Evolutionary conservation across 2,888 invertebrate genomes (phyloP), one percentile per base, ranked within the genome.

Genomic region (Epistrophella euchroma): DNA sequence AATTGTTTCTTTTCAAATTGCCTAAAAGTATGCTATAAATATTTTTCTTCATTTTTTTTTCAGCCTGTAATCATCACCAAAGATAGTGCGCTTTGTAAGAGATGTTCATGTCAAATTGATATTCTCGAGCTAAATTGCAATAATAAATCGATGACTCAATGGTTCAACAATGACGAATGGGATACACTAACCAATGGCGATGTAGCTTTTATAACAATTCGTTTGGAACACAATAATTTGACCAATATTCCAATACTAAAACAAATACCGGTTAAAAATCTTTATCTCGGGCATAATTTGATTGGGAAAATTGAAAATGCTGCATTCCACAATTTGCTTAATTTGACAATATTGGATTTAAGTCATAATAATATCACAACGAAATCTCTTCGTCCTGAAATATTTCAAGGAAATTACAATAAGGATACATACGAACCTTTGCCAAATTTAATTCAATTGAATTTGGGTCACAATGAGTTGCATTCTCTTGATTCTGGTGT

Each of bases 401-500:
- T 94, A 11, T 97, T 97, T 90, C 94, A 95, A 93, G 97, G 93
- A 87, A 83, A 83, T 4, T 92, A 90, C 80, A 88, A 90, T 3
- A 25, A 71, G 0, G 37, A 88, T 2, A 86, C 88, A 32, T 92
- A 89, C 83, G 85, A 90, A 64, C 91, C 92, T 0, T 43, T 92
- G 19, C 84, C 77, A 3, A 90, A 90, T 19, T 40, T 92, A 10
- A 90, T 82, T 50, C 89, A 90, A 37, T 75, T 93, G 0, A 89
- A 95, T 89, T 92, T 98, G 81, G 95, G 95, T 0, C 91, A 95
- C 90, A 98, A 98, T 91, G 93, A 94, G 25, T 91, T 97, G 0
- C 96, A 96, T 88, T 94, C 94, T 0, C 91, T 97, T n/a, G 91
- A 96, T 89, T 93, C 93, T 66, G 96, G 96, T 90, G 89, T 97